These are phyloP conservation scores for Clarias fuscus DNA, from an alignment of 2,797 vertebrate genomes.

Conservation along the genomic window DNA sequence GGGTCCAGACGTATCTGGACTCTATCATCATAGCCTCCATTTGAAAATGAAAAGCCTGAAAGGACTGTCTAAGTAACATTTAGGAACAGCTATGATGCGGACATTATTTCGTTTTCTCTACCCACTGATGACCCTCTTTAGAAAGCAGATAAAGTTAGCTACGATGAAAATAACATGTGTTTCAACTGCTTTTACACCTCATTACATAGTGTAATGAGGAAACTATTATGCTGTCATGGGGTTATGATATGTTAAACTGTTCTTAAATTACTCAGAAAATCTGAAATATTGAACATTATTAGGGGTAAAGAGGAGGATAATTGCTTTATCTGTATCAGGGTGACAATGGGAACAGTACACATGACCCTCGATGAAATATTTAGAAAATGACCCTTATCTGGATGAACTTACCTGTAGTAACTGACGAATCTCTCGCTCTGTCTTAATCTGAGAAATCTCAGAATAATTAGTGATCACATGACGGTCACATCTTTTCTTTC, in stretches of 20 bases:
- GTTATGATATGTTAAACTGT: constrained; percentile 76
- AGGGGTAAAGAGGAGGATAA: not conserved
- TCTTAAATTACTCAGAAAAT: not conserved
- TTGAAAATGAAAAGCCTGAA: not conserved
- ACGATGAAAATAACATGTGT: constrained; percentile 68
- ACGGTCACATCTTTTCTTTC: not conserved
- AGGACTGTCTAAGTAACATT: not conserved
- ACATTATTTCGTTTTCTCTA: constrained; percentile 59
- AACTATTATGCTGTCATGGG: constrained; percentile 74
- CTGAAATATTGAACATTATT: not conserved
- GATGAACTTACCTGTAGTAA: not conserved
- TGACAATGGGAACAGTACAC: not conserved
- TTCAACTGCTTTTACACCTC: constrained; percentile 72
- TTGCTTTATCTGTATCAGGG: not conserved
- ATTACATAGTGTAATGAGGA: constrained; percentile 78
- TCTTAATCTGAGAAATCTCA: not conserved
- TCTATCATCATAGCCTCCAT: no score
- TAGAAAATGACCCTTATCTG: not conserved
- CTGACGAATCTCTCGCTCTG: not conserved
- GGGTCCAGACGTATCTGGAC: not conserved
- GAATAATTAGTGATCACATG: not conserved
- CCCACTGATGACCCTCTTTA: constrained; percentile 64
- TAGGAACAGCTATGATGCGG: constrained; percentile 40
- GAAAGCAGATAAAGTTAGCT: constrained; percentile 64
- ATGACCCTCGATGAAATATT: not conserved